Base-by-base conservation (phyloP, 1,140 invertebrate genomes). In the Parasteatoda tepidariorum region DNA sequence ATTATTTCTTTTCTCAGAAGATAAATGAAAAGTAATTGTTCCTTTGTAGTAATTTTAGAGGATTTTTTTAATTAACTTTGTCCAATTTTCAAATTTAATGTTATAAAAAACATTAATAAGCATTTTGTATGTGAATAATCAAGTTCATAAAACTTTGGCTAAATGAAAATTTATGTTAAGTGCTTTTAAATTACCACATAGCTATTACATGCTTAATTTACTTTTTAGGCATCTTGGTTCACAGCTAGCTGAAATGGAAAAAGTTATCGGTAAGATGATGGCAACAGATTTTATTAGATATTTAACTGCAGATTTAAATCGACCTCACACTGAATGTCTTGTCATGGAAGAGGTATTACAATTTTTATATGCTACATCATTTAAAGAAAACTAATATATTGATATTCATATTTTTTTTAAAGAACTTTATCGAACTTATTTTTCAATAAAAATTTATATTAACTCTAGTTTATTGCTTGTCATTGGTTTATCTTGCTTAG, bases 181-280 rank as follows among this genome's bases (percentile, higher is more conserved):
- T 48, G 38, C 9, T 48, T 48, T 48, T 48, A 48, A 18, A 4
- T 1, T 48, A n/a, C n/a, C n/a, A n/a, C n/a, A 48, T 13, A 4
- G 38, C 9, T 48, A 13, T 48, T 48, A 6, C 13, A 6, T 41
- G 5, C 13, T 41, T 41, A 15, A n/a, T 41, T 68, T 68, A 85
- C 75, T 86, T 85, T 87, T 57, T 86, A 94, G 97, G 88, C 97
- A 99, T 91, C 91, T 99, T 84, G 94, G 96, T 85, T 96, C 95
- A 62, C 97, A 99, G 90, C 90, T 99, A n/a, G 94, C 93, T 83
- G 98, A 99, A 92, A 96, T 99, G 93, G 94, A 97, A 87, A 94
- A 95, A 88, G 91, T 98, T 5, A 98, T 99, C 86, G 96, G 98
- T 87, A 97, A 97, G 90, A 98, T 99, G 96, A 91, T 99, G 84